phyloP scores from a whole-genome alignment of 2,888 invertebrate species.

The Eurytoma californica region DNA sequence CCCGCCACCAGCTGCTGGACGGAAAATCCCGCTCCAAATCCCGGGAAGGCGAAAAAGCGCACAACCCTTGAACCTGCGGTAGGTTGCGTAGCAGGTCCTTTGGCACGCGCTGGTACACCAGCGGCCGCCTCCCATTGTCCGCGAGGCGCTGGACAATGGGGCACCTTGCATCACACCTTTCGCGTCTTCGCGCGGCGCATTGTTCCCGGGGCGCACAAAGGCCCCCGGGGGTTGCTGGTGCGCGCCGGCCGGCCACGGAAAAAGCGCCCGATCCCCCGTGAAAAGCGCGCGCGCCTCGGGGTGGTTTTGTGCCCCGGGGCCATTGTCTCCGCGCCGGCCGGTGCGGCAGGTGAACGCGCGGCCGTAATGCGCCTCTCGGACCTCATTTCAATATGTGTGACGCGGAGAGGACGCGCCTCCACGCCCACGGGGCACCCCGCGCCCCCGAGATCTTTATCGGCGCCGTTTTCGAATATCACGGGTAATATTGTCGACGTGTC shows the following conservation, averaged over 20 bases:
- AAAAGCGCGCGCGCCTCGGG: slow-evolving; percentile 1
- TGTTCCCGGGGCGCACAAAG: slow-evolving; percentile 20
- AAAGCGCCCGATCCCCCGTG: slow-evolving; percentile 20
- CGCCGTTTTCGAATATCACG: slow-evolving; percentile 29
- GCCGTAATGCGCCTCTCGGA: not conserved
- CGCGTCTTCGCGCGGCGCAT: not conserved
- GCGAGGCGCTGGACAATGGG: slow-evolving; percentile 31
- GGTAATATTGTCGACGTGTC: slow-evolving; percentile 16
- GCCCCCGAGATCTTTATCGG: slow-evolving; percentile 36
- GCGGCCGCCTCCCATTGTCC: slow-evolving; percentile 26
- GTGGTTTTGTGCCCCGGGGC: slow-evolving; percentile 4
- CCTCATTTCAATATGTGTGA: not conserved
- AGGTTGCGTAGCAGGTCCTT: not conserved
- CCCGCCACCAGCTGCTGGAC: no score
- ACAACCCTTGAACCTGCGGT: slow-evolving; percentile 44
- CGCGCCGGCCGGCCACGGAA: not conserved
- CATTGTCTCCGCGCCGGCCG: slow-evolving; percentile 33
- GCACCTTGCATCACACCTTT: slow-evolving; percentile 52
- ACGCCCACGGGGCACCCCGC: slow-evolving; percentile 15
- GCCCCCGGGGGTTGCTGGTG: not conserved
- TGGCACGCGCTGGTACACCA: slow-evolving; percentile 15
- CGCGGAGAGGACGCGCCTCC: slow-evolving; percentile 7
- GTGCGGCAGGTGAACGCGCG: slow-evolving; percentile 35
- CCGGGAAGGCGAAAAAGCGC: not conserved
- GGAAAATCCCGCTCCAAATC: no score